These are phyloP conservation scores for Rhombomys opimus DNA, from an alignment of 2,113 vertebrate species.

Conservation along the genomic window DNA sequence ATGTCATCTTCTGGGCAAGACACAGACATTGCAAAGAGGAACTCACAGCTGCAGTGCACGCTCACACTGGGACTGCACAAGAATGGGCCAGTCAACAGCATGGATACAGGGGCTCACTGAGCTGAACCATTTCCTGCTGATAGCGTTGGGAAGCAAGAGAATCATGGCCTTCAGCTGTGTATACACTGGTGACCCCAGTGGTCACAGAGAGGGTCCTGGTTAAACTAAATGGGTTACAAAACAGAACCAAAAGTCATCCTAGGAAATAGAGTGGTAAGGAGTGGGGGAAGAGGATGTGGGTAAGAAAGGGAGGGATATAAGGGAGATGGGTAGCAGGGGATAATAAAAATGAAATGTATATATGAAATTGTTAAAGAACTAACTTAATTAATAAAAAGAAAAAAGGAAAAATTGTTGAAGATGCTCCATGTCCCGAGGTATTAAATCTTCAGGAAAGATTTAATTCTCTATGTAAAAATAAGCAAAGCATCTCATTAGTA, in stretches of 20 bases:
- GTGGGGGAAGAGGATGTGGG: background rate
- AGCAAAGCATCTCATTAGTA: conserved; percentile 13
- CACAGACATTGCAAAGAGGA: background rate
- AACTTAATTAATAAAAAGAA: background rate
- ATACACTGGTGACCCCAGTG: background rate
- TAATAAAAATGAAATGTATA: background rate
- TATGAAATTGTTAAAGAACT: background rate
- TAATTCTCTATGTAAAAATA: conserved; percentile 13
- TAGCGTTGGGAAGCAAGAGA: background rate
- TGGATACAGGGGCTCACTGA: background rate
- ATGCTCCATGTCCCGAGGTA: background rate
- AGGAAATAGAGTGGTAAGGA: background rate
- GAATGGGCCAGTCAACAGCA: background rate
- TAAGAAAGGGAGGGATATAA: background rate
- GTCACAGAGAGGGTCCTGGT: background rate
- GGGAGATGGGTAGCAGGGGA: no score
- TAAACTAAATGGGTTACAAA: background rate
- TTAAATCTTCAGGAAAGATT: background rate
- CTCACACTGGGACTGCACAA: background rate
- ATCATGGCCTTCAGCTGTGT: background rate
- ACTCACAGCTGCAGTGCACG: no score
- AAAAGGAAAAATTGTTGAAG: background rate
- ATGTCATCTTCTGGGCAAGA: background rate
- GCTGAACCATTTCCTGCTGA: background rate
- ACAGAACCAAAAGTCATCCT: background rate